Evolutionary conservation across 2,113 vertebrate genomes (phyloP).

Genomic region (Glaucidium brasilianum): DNA sequence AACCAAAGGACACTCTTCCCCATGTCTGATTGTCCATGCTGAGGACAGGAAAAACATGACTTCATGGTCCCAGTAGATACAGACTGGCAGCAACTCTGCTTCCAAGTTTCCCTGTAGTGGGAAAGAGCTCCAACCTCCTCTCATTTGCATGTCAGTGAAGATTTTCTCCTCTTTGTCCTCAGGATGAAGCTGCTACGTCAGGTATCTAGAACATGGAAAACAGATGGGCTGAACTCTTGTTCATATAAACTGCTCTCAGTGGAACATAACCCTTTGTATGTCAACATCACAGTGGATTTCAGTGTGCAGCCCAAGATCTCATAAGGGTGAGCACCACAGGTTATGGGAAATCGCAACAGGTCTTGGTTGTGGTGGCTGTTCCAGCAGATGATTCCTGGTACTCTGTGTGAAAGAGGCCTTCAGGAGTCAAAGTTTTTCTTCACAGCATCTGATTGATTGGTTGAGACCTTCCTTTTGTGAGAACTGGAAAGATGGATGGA

Average conservation of each 20-base stretch:
- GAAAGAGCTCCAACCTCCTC: background rate
- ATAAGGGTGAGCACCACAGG: background rate
- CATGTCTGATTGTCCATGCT: background rate
- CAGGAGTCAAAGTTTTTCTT: background rate
- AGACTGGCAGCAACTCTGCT: background rate
- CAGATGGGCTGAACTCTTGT: constrained; percentile 89
- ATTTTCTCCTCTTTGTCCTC: constrained; percentile 6
- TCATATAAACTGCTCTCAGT: constrained; percentile 83
- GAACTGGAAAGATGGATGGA: background rate
- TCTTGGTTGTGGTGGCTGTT: background rate
- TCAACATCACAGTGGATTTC: constrained; percentile 92
- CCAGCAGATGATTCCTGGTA: background rate
- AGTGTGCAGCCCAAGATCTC: constrained; percentile 13
- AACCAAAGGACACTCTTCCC: background rate
- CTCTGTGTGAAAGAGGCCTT: background rate
- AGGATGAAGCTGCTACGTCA: constrained; percentile 88
- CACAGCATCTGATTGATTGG: background rate
- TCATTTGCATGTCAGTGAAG: background rate
- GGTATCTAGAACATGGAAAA: constrained; percentile 81
- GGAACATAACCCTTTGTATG: constrained; percentile 81
- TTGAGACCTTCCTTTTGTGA: background rate
- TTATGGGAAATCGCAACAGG: background rate
- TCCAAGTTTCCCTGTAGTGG: background rate
- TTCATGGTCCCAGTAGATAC: background rate
- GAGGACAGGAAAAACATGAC: background rate